A percentile compares a stretch with the other conserved stretches of the same genome.
These are phyloP conservation scores for Hippasteria phrygiana DNA, from an alignment of 53 echinoderm and acorn worm genomes.

Conservation along the genomic window DNA sequence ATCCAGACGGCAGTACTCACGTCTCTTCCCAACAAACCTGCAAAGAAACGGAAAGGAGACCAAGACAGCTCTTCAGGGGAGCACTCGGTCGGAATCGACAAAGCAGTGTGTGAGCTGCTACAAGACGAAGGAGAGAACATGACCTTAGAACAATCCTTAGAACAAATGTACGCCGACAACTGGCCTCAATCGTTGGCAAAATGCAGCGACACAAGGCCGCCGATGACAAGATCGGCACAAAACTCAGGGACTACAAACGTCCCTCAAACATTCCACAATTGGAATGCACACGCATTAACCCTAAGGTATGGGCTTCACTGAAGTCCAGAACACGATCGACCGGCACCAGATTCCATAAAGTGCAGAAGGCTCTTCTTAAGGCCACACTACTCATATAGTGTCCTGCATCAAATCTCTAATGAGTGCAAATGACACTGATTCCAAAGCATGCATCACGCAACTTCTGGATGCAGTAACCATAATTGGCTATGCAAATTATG, in stretches of 20 bases:
- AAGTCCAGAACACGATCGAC: neutral
- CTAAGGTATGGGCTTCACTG: too few species aligned
- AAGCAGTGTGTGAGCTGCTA: neutral
- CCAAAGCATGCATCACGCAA: too few species aligned
- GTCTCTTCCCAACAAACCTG: neutral
- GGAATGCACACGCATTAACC: too few species aligned
- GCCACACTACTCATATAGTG: neutral
- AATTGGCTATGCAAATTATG: neutral
- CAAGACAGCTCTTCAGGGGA: neutral
- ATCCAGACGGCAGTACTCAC: conserved; percentile 22
- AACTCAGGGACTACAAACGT: too few species aligned
- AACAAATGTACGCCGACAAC: neutral
- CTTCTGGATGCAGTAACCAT: conserved; percentile 1
- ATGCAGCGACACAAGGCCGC: neutral
- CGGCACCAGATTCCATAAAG: neutral
- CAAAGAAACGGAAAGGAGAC: neutral
- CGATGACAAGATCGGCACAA: neutral
- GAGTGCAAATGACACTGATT: neutral
- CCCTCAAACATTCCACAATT: too few species aligned
- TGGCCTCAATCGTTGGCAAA: neutral
- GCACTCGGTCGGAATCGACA: neutral
- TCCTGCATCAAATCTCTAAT: neutral
- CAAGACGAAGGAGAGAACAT: neutral
- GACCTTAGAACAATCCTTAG: neutral
- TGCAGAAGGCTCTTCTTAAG: too few species aligned